Evolutionary conservation across 2,797 vertebrate genomes (phyloP).

Genomic region (Cyprinodon diabolis): DNA sequence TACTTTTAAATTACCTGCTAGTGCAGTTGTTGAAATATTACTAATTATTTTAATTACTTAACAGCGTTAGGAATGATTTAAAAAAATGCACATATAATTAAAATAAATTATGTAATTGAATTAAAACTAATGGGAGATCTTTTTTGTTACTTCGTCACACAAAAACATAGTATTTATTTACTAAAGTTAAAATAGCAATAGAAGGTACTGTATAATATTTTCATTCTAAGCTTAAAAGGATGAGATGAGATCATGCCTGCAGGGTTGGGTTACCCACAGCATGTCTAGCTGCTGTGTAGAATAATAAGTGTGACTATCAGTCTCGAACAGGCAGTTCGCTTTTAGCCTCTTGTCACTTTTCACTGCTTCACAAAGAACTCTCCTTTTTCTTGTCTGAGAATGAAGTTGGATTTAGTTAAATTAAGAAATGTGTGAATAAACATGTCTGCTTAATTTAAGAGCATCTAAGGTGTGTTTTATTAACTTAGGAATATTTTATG

Average conservation of each 20-base stretch:
- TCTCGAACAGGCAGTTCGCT: neutral
- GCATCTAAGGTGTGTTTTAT: neutral
- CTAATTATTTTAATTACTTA: neutral
- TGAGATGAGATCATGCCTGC: neutral
- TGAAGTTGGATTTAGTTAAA: neutral
- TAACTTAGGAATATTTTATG: neutral
- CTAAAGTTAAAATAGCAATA: neutral
- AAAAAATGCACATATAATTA: neutral
- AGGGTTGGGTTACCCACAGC: neutral
- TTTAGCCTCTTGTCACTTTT: neutral
- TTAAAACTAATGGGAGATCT: neutral
- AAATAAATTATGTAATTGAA: neutral
- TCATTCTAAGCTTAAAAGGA: neutral
- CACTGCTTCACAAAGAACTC: neutral
- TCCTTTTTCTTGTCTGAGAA: neutral
- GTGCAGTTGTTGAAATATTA: neutral
- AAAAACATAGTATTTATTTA: neutral
- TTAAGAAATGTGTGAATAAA: neutral
- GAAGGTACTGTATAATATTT: neutral
- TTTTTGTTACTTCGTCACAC: neutral
- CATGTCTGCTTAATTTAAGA: neutral
- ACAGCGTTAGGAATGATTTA: neutral
- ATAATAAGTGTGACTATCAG: conserved; percentile 5
- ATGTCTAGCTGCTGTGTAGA: neutral
- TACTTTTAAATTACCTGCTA: neutral